Base-by-base conservation (phyloP, 30 jellyfish, hydroid and myxozoan species). In the Mastigias papua region DNA sequence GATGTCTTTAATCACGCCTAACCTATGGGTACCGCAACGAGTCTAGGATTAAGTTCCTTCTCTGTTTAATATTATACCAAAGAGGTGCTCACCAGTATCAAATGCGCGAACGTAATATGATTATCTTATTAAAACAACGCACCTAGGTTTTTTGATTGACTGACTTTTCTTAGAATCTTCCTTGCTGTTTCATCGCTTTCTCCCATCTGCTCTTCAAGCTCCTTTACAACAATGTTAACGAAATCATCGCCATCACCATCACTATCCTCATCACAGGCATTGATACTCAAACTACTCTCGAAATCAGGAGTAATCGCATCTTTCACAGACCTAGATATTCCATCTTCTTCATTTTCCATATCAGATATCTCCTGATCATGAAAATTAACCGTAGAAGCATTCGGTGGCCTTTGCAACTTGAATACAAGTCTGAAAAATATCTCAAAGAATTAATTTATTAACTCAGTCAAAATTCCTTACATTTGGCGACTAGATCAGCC, bases 171-270 rank as follows among this genome's bases (percentile, higher is more conserved):
- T 27, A 89, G 89, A 35, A 89, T 80, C 73, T 78, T 57, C 67
- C 87, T 78, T 35, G 80, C 96, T 13, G 73, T 75, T 34, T 64
- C 93, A 48, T 88, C 95, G 57, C 70, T 85, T 31, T 73, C 69
- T 34, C 72, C 86, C 13, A 92, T 79, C 57, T 93, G 97, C 76
- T 70, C 81, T 66, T 84, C 97, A 15, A 95, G 77, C 70, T 95
- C 99, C 69, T 95, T 90, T 27, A 90, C 91, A 49, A 95, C 91
- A 80, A 95, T 95, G 90, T 95, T 95, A 3, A 95, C 99, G 74
- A 95, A 95, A 73, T 95, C 99, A 67, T 95, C 99, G 1, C 95
- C 87, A 31, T 95, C 99, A 7, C 95, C 87, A 31, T 95, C 99
- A 61, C 99, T 95, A 31, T 95, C 99, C 22, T 94, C 99, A 63